phyloP scores from a whole-genome alignment of 2,888 invertebrate genomes.

The Melipona beecheii region DNA sequence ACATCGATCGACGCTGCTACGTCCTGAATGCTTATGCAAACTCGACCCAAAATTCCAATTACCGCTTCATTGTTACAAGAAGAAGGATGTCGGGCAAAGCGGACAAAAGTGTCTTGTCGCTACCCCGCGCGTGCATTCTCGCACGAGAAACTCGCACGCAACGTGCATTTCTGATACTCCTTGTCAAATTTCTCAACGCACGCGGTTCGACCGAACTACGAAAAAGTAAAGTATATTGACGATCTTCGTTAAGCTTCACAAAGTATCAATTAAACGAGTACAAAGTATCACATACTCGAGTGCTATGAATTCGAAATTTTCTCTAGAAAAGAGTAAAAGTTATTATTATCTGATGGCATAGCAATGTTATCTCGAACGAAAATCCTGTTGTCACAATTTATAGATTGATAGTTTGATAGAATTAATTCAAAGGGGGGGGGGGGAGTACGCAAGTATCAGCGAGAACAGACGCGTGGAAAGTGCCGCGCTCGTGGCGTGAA shows the following conservation, averaged over 20 bases:
- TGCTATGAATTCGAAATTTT: background rate
- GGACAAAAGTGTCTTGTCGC: constrained; percentile 53
- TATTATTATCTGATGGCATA: background rate
- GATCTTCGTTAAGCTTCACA: background rate
- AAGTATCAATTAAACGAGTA: background rate
- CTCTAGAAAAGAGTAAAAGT: background rate
- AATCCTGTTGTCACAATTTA: background rate
- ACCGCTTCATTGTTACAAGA: constrained; percentile 63
- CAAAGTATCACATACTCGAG: background rate
- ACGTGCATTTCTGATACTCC: constrained; percentile 58
- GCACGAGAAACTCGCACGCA: constrained; percentile 69
- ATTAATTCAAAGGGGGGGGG: constrained; percentile 32
- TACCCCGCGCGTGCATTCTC: constrained; percentile 64
- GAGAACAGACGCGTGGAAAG: constrained; percentile 74
- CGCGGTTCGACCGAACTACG: constrained; percentile 20
- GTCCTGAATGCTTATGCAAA: constrained; percentile 73
- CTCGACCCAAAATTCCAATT: constrained; percentile 75
- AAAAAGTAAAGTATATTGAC: too few species aligned
- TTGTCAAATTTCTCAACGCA: background rate
- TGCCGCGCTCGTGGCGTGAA: constrained; percentile 74
- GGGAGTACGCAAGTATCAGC: constrained; percentile 58
- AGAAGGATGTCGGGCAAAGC: constrained; percentile 60
- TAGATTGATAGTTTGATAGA: too few species aligned
- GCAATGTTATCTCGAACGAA: background rate
- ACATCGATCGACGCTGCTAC: constrained; percentile 38